Conservation (phyloP, 2,797 vertebrate species). For the Ctenosaura bakeri region DNA sequence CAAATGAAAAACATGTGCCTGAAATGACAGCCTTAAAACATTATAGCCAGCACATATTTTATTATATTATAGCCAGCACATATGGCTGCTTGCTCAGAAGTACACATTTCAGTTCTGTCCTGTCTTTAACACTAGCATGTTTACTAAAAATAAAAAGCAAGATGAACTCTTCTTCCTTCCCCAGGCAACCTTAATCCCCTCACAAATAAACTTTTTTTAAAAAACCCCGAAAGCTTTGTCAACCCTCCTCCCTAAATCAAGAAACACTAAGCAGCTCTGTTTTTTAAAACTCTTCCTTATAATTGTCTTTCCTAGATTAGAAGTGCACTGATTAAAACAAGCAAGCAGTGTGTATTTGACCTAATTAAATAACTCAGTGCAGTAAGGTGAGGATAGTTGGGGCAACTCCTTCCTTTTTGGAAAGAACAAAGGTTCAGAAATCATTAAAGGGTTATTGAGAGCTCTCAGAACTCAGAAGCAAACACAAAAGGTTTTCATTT, state of each 20-base stretch:
- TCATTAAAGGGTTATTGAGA: neutral
- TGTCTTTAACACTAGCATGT: neutral
- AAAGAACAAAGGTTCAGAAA: neutral
- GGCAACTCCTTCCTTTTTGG: neutral
- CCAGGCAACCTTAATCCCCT: neutral
- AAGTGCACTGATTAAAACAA: neutral
- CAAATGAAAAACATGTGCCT: neutral
- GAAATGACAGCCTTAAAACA: neutral
- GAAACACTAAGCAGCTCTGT: no score
- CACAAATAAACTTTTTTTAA: neutral
- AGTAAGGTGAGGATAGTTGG: neutral
- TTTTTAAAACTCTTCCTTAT: no score
- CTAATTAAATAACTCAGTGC: neutral
- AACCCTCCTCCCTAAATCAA: no score
- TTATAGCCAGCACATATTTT: neutral
- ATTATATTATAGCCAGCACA: neutral
- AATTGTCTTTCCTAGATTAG: neutral
- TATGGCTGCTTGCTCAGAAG: neutral
- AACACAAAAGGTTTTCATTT: neutral
- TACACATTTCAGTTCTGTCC: neutral
- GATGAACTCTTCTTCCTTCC: neutral
- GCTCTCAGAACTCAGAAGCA: neutral
- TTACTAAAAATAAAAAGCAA: neutral
- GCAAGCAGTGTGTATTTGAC: neutral
- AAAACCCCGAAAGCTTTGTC: no score